Evolutionary conservation across 2,797 vertebrate species (phyloP).

Genomic region (Otolemur crassicaudatus): DNA sequence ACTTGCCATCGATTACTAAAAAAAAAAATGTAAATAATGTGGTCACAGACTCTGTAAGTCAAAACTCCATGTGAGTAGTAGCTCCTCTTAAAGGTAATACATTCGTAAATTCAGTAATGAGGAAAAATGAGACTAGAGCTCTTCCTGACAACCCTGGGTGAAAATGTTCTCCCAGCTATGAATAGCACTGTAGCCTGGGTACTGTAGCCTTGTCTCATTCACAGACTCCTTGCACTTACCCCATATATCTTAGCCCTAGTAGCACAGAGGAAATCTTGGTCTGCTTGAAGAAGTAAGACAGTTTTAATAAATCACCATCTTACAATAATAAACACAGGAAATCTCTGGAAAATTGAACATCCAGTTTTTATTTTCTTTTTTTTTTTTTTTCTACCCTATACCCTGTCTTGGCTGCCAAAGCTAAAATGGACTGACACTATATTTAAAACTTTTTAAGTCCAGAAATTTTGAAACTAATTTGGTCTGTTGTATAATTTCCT

Average conservation of each 20-base stretch:
- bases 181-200: conserved; percentile 46
- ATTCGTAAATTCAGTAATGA: conserved; percentile 67
- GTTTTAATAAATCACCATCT: conserved; percentile 84
- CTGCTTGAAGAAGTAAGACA: conserved; percentile 81
- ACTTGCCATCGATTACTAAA: conserved; percentile 62
- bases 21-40: conserved; percentile 71
- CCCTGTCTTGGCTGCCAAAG: conserved; percentile 69
- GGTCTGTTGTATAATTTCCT: conserved; percentile 79
- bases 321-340: conserved; percentile 86
- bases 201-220: conserved; percentile 67
- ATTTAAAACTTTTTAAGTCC: conserved; percentile 74
- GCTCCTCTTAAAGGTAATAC: conserved; percentile 63
- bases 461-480: conserved; percentile 81
- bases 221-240: conserved; percentile 58
- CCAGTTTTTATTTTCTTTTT: conserved; percentile 53
- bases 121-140: conserved; percentile 57
- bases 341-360: conserved; percentile 85
- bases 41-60: conserved; percentile 71
- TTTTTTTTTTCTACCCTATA: conserved; percentile 15
- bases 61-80: conserved; percentile 72
- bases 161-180: conserved; percentile 47
- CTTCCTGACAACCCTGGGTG: conserved; percentile 64
- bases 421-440: conserved; percentile 78
- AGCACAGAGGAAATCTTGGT: conserved; percentile 81
- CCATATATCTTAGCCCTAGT: conserved; percentile 80